phyloP scores from a whole-genome alignment of 2,797 vertebrate genomes.

The Danio aesculapii region DNA sequence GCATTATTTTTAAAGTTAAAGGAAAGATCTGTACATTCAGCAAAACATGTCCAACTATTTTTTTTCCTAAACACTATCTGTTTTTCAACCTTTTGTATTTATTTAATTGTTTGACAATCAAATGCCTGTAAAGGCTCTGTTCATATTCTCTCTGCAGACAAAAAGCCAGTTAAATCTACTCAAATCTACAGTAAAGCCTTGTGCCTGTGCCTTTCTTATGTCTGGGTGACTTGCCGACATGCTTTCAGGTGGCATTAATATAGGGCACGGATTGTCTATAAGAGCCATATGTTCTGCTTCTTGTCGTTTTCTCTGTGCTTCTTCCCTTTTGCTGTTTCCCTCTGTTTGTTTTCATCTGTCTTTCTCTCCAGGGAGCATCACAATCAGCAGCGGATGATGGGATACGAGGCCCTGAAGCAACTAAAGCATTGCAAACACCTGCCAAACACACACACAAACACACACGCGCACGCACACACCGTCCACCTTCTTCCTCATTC shows the following conservation, averaged over 20 bases:
- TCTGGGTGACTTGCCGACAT: background rate
- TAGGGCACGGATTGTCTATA: conserved; percentile 27
- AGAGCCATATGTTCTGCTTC: conserved; percentile 24
- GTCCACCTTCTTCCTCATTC: conserved; percentile 43
- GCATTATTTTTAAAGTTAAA: too few relatives aligned
- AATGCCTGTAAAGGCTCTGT: background rate
- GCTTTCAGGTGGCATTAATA: conserved; percentile 2
- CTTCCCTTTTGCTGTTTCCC: conserved; percentile 14
- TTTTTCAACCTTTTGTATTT: too few relatives aligned
- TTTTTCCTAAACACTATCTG: too few relatives aligned
- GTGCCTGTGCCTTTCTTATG: background rate
- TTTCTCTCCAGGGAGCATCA: conserved; percentile 44
- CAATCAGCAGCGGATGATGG: conserved; percentile 52
- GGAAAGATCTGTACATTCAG: too few relatives aligned
- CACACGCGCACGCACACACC: conserved; percentile 16
- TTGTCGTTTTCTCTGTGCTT: conserved; percentile 28
- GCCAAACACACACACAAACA: conserved; percentile 35
- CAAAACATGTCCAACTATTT: too few relatives aligned
- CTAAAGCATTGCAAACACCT: conserved; percentile 57
- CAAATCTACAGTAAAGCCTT: background rate
- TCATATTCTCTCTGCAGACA: background rate
- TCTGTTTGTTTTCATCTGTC: conserved; percentile 52
- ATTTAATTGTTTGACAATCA: background rate
- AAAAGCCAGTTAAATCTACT: background rate
- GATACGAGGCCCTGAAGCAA: conserved; percentile 37